phyloP scores from a whole-genome alignment of 2,888 invertebrate species.

The Sminthurinus aureus region DNA sequence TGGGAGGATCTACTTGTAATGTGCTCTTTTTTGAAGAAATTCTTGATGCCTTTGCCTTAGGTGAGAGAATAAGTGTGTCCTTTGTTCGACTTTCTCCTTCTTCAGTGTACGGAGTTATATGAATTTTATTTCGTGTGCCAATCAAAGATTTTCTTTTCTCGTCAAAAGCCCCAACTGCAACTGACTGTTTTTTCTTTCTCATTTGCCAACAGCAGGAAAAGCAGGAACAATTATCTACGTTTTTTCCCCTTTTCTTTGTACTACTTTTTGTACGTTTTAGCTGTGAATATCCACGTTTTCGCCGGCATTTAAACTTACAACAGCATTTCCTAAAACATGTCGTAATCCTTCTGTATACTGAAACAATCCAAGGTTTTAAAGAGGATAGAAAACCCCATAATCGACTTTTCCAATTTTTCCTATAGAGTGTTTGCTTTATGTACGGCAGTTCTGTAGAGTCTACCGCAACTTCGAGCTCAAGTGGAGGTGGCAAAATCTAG shows the following conservation, averaged over 20 bases:
- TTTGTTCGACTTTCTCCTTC: not conserved
- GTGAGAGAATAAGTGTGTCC: not conserved
- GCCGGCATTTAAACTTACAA: not conserved
- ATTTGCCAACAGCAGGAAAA: not conserved
- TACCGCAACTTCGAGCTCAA: not conserved
- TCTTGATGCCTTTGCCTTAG: too few relatives aligned
- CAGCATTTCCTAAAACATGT: not conserved
- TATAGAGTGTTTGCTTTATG: not conserved
- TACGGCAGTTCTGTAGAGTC: constrained; percentile 2
- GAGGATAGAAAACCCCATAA: not conserved
- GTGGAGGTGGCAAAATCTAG: constrained; percentile 13
- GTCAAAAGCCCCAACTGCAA: not conserved
- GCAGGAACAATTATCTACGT: not conserved
- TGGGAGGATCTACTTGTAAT: not conserved
- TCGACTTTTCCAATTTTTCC: constrained; percentile 6
- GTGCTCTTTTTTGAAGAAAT: too few relatives aligned
- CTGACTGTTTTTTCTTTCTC: not conserved
- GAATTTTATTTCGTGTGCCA: not conserved
- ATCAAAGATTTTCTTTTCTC: not conserved
- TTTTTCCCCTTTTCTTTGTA: not conserved
- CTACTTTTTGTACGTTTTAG: not conserved
- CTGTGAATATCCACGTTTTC: not conserved
- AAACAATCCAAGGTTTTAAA: not conserved
- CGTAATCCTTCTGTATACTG: not conserved
- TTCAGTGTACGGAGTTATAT: not conserved